A percentile compares a stretch with the other conserved stretches of the same genome.
phyloP scores from a whole-genome alignment of 2,113 vertebrate species.

The Quiscalus mexicanus region DNA sequence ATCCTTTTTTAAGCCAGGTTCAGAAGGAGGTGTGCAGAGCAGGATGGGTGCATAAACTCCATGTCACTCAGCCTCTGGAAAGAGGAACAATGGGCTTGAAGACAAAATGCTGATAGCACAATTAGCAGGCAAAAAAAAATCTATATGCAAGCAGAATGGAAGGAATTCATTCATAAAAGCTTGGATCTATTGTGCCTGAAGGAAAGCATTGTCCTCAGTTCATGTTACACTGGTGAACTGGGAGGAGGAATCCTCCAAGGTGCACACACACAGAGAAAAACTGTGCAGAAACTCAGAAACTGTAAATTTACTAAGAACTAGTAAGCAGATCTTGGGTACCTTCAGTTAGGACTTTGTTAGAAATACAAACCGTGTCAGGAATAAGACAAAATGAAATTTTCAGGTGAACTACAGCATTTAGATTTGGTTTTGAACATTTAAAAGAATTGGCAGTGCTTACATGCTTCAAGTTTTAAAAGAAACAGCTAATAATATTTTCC shows the following conservation, averaged over 20 bases:
- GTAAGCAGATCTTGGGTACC: background rate
- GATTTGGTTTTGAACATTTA: background rate
- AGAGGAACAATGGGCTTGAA: background rate
- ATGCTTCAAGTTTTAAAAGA: background rate
- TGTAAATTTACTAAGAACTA: background rate
- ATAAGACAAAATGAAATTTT: background rate
- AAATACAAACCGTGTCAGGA: background rate
- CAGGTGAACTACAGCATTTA: background rate
- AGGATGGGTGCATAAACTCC: background rate
- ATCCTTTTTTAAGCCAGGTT: background rate
- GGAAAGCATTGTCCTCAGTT: background rate
- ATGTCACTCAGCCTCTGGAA: background rate
- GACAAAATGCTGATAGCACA: background rate
- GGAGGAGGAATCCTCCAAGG: background rate
- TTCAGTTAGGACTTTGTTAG: background rate
- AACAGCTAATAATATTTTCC: background rate
- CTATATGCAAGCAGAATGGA: background rate
- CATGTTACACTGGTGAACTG: background rate
- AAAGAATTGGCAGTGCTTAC: background rate
- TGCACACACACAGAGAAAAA: background rate
- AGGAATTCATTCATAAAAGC: slow-evolving; percentile 27
- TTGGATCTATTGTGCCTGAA: background rate
- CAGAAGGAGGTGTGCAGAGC: background rate
- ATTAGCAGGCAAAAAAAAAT: background rate
- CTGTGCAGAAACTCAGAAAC: background rate